Evolutionary conservation across 2,888 invertebrate genomes (phyloP), one percentile per base, ranked within the genome.

Genomic region (Andrena marginata): DNA sequence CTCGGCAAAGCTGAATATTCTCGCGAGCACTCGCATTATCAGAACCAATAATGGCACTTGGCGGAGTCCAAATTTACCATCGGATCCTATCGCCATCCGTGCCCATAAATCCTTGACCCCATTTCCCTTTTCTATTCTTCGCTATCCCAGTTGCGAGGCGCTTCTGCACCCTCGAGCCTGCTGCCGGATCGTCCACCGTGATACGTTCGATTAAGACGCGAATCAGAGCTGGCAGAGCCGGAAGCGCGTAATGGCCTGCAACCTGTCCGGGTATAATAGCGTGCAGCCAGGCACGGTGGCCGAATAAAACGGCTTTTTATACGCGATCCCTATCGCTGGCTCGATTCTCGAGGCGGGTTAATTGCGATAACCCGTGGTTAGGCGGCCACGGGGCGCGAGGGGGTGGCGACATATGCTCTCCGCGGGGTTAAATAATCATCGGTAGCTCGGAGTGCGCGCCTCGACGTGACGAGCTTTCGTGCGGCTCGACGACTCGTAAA

Each of bases 361-460:
- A 92, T 90, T 90, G 91, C 89, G 91, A 91, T 91, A 91, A 91
- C 88, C 73, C 63, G 80, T 62, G 77, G 65, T 69, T 68, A 49
- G 72, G 10, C 23, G 51, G 31, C 29, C 20, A 4, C 16, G 16
- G 13, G 29, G 6, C 31, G 49, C 33, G 59, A 62, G 35, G 74
- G 65, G 73, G 13, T 65, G 74, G 71, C 69, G 67, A 87, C 87
- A 89, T 89, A 89, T 89, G 89, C 81, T 82, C 79, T 82, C 73
- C 72, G 26, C 77, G 80, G 88, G 89, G 89, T 89, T 89, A 89
- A 89, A 89, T 88, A 89, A 89, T 42, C 42, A 42, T 89, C 89
- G 79, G 82, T 87, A 70, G 79, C 81, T 72, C 67, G 82, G 64
- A 79, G 70, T 78, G 67, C 68, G 54, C 74, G 42, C 70, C 75